These are phyloP conservation scores for Gallinago media DNA, from an alignment of 2,113 vertebrate genomes.

Conservation along the genomic window DNA sequence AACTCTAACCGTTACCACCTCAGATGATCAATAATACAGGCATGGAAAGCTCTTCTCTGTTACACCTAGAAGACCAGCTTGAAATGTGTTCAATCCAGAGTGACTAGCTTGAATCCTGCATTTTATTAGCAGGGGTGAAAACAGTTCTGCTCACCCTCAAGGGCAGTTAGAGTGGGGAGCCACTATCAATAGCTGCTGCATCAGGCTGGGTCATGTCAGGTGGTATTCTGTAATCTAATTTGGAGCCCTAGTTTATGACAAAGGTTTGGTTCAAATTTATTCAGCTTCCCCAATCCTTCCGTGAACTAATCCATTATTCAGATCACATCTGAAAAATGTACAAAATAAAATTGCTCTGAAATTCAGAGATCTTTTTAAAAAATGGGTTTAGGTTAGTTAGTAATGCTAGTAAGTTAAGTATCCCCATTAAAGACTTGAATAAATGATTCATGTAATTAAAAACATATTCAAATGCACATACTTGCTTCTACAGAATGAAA, in stretches of 20 bases:
- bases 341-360: not conserved
- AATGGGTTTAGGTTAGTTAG: not conserved
- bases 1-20: not conserved
- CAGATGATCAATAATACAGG: not conserved
- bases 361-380: not conserved
- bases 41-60: not conserved
- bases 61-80: not conserved
- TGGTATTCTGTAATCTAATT: not conserved
- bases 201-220: not conserved
- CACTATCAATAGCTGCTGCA: not conserved
- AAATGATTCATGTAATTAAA: constrained; percentile 8
- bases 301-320: not conserved
- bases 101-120: not conserved
- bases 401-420: not conserved
- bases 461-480: not conserved
- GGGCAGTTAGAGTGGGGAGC: not conserved
- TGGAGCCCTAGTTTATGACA: not conserved
- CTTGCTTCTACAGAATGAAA: not conserved
- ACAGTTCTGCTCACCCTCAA: not conserved
- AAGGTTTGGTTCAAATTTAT: not conserved
- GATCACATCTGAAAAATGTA: not conserved
- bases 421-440: not conserved
- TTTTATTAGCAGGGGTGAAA: not conserved
- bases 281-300: not conserved
- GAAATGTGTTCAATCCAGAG: not conserved